A percentile compares a stretch with the other conserved stretches of the same genome.
These are phyloP conservation scores for Clunio marinus DNA, from an alignment of 2,888 invertebrate genomes.

Conservation along the genomic window DNA sequence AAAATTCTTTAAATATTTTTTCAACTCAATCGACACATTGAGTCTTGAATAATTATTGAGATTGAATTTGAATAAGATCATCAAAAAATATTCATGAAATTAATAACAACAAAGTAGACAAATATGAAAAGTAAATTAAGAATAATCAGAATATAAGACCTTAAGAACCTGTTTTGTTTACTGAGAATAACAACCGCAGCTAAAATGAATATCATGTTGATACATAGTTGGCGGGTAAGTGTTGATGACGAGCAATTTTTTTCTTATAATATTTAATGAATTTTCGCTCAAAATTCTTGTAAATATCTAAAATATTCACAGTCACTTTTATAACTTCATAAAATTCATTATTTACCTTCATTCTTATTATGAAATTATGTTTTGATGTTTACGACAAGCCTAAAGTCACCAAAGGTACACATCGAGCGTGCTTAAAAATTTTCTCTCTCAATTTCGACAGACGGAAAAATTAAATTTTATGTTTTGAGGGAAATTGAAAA, in stretches of 20 bases:
- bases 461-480: slow-evolving; percentile 23
- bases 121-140: not conserved
- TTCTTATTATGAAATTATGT: not conserved
- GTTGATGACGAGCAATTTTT: no score
- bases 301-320: no score
- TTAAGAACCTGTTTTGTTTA: slow-evolving; percentile 1
- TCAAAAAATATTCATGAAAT: slow-evolving; percentile 35
- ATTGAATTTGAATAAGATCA: slow-evolving; percentile 37
- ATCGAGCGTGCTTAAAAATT: not conserved
- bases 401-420: not conserved
- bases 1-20: slow-evolving; percentile 32
- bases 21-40: slow-evolving; percentile 23
- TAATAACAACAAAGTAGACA: not conserved
- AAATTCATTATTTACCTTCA: no score
- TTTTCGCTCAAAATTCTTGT: no score
- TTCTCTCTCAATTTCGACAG: not conserved
- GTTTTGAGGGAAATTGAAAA: slow-evolving; percentile 27
- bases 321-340: no score
- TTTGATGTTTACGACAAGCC: not conserved
- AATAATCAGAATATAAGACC: not conserved
- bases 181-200: not conserved
- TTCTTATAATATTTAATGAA: no score
- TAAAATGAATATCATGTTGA: not conserved
- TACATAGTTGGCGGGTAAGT: not conserved
- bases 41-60: slow-evolving; percentile 35